Conservation (phyloP, 2,113 vertebrate genomes). For the Herpetotheres cachinnans region DNA sequence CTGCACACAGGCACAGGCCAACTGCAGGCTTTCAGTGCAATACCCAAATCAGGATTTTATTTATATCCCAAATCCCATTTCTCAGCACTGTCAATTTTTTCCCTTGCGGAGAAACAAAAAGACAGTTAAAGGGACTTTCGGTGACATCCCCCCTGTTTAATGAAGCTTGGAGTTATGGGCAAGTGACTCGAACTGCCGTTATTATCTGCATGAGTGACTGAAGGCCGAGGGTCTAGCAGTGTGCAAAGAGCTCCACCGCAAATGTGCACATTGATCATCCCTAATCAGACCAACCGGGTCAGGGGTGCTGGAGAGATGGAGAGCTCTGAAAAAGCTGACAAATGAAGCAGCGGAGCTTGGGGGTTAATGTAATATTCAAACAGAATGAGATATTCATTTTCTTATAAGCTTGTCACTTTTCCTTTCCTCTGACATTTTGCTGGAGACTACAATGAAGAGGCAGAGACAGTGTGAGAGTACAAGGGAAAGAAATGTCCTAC, state of each 20-base stretch:
- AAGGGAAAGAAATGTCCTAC: neutral
- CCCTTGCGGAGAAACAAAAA: neutral
- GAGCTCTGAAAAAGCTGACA: constrained; percentile 73
- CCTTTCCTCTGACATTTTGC: constrained; percentile 37
- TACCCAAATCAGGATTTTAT: constrained; percentile 24
- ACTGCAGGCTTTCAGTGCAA: neutral
- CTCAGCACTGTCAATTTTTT: constrained; percentile 57
- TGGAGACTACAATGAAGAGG: neutral
- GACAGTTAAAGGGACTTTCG: constrained; percentile 74
- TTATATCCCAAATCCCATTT: constrained; percentile 60
- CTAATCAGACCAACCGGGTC: constrained; percentile 78
- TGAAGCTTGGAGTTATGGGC: constrained; percentile 81
- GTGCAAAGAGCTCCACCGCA: constrained; percentile 72
- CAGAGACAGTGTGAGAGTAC: neutral
- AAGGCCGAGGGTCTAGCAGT: constrained; percentile 74
- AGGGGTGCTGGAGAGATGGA: constrained; percentile 55
- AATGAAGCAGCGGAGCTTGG: constrained; percentile 62
- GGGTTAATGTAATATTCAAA: constrained; percentile 71
- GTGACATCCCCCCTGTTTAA: constrained; percentile 82
- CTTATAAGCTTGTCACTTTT: constrained; percentile 55
- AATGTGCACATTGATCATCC: constrained; percentile 82
- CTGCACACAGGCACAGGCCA: neutral
- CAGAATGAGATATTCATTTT: constrained; percentile 63
- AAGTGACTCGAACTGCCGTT: constrained; percentile 79
- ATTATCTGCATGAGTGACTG: constrained; percentile 83